Evolutionary conservation across 2,797 vertebrate genomes (phyloP).

Genomic region (Erethizon dorsatum): DNA sequence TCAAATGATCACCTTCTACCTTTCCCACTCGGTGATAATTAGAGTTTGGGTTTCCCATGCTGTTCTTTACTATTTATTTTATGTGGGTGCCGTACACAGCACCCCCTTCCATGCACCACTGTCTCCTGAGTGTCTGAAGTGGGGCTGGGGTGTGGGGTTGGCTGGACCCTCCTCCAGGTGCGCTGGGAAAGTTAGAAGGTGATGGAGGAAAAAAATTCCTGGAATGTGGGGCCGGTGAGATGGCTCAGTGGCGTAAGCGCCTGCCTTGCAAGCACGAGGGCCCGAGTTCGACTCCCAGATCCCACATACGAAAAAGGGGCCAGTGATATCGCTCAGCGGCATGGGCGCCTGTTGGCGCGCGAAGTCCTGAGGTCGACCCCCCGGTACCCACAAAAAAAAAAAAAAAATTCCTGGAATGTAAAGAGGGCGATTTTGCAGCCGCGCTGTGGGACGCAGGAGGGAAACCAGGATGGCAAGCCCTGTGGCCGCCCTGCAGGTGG

Average conservation of each 20-base stretch:
- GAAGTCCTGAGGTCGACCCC: too few species aligned
- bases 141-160: background rate
- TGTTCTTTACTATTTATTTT: background rate
- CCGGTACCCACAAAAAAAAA: too few species aligned
- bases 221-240: background rate
- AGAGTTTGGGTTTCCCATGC: background rate
- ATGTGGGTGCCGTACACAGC: background rate
- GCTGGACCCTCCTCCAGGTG: background rate
- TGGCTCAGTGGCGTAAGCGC: too few species aligned
- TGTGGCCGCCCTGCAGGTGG: accelerated
- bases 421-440: background rate
- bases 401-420: background rate
- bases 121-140: accelerated
- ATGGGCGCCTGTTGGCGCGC: too few species aligned
- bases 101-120: accelerated
- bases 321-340: too few species aligned
- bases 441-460: background rate
- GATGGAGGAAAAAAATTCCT: background rate
- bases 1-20: background rate
- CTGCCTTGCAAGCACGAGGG: too few species aligned
- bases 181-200: background rate
- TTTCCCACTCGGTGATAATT: background rate
- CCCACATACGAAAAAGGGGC: too few species aligned
- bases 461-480: too few species aligned
- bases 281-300: too few species aligned